Conservation (phyloP, 53 echinoderm and acorn worm species). For the Astropecten irregularis region DNA sequence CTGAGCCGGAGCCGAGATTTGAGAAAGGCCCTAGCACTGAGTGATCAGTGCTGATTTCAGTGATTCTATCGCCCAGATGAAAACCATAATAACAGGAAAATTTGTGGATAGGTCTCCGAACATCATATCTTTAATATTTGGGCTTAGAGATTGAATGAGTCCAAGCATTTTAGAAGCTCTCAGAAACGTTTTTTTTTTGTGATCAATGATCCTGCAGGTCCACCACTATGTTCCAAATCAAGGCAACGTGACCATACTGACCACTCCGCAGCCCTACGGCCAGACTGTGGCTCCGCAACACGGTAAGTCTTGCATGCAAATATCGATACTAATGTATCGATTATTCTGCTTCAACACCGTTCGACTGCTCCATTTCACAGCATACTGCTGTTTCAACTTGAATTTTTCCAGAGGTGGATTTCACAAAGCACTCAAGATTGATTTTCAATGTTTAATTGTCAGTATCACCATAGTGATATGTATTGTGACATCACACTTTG, state of each 20-base stretch:
- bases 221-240: conserved; percentile 44
- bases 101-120: too few species aligned
- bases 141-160: too few species aligned
- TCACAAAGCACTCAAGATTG: neutral
- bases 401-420: neutral
- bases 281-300: neutral
- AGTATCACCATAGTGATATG: too few species aligned
- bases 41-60: too few species aligned
- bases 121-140: too few species aligned
- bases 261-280: conserved; percentile 22
- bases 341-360: neutral
- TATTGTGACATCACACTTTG: neutral
- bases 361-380: neutral
- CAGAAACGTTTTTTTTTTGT: too few species aligned
- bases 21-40: too few species aligned
- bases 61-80: too few species aligned
- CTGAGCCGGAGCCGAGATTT: too few species aligned
- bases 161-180: too few species aligned
- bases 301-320: conserved; percentile 1
- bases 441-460: neutral
- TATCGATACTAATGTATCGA: neutral
- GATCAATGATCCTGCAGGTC: too few species aligned
- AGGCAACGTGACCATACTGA: conserved; percentile 40
- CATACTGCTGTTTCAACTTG: neutral
- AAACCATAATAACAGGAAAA: too few species aligned